Percentiles rank a stretch among this genome's conserved stretches.
These are phyloP conservation scores for Bombus vancouverensis DNA, from an alignment of 1,140 invertebrate genomes.

Conservation along the genomic window DNA sequence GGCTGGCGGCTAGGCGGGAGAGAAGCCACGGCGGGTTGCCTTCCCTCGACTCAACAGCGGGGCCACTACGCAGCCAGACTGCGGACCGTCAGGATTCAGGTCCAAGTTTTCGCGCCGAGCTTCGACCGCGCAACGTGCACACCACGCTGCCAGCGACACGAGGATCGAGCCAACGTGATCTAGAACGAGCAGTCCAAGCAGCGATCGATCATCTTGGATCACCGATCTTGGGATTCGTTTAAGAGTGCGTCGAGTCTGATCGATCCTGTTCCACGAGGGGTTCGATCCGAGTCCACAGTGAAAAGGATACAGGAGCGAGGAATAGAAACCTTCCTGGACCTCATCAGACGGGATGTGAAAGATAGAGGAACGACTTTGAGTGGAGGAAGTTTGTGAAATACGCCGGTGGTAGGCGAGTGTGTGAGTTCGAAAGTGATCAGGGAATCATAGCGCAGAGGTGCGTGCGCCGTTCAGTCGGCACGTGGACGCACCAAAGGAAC, in stretches of 20 bases:
- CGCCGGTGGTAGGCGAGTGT: constrained; percentile 47
- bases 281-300: neutral
- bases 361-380: neutral
- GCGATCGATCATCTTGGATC: neutral
- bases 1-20: constrained; percentile 59
- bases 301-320: neutral
- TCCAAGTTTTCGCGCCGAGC: constrained; percentile 71
- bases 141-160: constrained; percentile 69
- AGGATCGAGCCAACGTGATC: constrained; percentile 19
- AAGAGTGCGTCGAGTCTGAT: neutral
- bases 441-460: constrained; percentile 58
- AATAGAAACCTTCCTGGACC: neutral
- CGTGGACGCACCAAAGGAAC: constrained; percentile 45
- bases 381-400: constrained; percentile 32
- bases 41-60: constrained; percentile 65
- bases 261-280: neutral
- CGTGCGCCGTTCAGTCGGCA: constrained; percentile 62
- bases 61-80: constrained; percentile 82
- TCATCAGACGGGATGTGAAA: neutral
- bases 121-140: constrained; percentile 74
- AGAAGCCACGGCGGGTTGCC: constrained; percentile 59
- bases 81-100: constrained; percentile 79
- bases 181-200: neutral
- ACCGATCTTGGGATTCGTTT: neutral
- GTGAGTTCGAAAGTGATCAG: constrained; percentile 52